Evolutionary conservation across 37 sponge, comb jelly and placozoan genomes (phyloP).

Genomic region (Chondrilla cf. caribensis): DNA sequence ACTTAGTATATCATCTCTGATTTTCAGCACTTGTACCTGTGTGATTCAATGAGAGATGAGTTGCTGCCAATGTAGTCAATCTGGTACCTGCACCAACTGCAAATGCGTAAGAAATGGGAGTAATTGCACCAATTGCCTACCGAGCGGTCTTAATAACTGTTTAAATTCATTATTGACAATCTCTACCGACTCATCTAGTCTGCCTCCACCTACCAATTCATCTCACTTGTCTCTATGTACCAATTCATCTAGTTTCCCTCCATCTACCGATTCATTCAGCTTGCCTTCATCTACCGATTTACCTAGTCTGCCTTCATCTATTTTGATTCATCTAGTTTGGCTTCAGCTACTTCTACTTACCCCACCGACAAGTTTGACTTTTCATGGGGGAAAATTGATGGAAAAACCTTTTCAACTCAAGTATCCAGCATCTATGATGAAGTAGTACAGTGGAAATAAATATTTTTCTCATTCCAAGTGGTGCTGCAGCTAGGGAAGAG

Average conservation of each 20-base stretch:
- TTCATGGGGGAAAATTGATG: neutral
- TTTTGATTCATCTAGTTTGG: too few species aligned
- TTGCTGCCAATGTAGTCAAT: too few species aligned
- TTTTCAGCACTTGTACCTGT: too few species aligned
- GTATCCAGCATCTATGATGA: neutral
- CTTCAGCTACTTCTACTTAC: too few species aligned
- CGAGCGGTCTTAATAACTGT: neutral
- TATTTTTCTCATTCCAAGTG: conserved; percentile 11
- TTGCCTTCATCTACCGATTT: neutral
- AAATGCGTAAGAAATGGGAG: neutral
- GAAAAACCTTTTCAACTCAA: neutral
- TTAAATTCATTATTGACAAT: too few species aligned
- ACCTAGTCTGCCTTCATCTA: neutral
- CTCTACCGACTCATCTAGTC: too few species aligned
- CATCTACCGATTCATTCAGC: too few species aligned
- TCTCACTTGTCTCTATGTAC: neutral
- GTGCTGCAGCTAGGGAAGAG: neutral
- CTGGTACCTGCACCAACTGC: neutral
- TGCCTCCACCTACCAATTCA: neutral
- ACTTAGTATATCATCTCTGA: too few species aligned
- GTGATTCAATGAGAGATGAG: too few species aligned
- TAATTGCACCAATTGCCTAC: neutral
- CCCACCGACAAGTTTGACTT: too few species aligned
- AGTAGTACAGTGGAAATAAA: conserved; percentile 6
- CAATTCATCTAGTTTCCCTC: neutral